phyloP scores from a whole-genome alignment of 2,113 vertebrate species.

The Bos javanicus region DNA sequence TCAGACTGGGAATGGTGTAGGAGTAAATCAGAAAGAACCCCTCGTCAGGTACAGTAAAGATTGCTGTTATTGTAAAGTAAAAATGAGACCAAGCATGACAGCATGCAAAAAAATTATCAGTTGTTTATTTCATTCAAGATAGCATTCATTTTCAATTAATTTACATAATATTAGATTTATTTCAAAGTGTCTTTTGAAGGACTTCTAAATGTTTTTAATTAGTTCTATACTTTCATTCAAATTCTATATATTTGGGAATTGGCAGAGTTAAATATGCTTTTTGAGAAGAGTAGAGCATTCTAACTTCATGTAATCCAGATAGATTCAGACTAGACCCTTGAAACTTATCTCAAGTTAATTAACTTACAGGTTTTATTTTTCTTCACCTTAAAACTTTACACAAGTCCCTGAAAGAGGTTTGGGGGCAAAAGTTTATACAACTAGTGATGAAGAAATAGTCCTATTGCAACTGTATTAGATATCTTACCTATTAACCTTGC shows the following conservation, averaged over 20 bases:
- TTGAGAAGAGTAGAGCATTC: background rate
- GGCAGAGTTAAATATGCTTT: background rate
- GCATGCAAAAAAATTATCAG: background rate
- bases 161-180: constrained; percentile 1
- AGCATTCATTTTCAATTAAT: background rate
- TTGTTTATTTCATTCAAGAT: background rate
- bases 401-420: background rate
- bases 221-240: background rate
- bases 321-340: background rate
- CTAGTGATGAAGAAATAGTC: background rate
- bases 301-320: background rate
- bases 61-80: constrained; percentile 28
- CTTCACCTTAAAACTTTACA: background rate
- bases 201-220: background rate
- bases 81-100: background rate
- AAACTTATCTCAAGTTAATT: background rate
- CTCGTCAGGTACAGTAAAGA: constrained; percentile 88
- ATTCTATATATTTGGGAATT: background rate
- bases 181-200: background rate
- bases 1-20: constrained; percentile 98
- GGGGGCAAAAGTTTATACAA: background rate
- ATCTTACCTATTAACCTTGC: background rate
- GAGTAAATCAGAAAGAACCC: constrained; percentile 94
- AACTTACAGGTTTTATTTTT: background rate
- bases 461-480: background rate